Conservation (phyloP, 2,797 vertebrate genomes). For the Peromyscus attwateri region DNA sequence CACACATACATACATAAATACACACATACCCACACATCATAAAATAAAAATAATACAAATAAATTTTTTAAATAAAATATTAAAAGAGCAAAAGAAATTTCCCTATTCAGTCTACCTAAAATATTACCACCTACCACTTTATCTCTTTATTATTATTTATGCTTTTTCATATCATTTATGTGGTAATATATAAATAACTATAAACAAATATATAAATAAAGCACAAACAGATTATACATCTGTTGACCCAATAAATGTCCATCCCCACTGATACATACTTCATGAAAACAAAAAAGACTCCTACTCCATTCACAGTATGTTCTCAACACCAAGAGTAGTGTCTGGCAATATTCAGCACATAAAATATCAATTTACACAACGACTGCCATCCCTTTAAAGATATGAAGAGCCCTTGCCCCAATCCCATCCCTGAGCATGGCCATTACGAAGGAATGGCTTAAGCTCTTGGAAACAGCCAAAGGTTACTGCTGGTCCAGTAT, state of each 20-base stretch:
- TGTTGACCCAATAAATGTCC: not conserved
- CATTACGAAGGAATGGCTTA: not conserved
- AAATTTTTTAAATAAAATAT: not conserved
- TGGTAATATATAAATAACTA: not conserved
- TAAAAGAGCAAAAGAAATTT: not conserved
- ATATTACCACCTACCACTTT: not conserved
- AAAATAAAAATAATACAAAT: not conserved
- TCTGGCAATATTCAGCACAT: not conserved
- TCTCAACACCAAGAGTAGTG: not conserved
- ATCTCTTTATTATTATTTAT: not conserved
- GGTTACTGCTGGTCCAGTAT: not conserved
- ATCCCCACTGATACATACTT: not conserved
- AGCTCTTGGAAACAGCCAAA: not conserved
- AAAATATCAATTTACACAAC: not conserved
- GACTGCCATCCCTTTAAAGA: not conserved
- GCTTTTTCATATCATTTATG: not conserved
- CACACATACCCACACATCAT: not conserved
- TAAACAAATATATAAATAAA: not conserved
- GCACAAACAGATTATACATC: not conserved
- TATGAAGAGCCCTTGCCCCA: not conserved
- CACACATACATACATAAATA: not conserved
- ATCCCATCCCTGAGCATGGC: not conserved
- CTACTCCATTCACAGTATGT: not conserved
- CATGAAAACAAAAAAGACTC: constrained; percentile 11
- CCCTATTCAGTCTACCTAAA: not conserved